Conservation (phyloP, 2,113 vertebrate species). For the Drymodes brunneopygia region DNA sequence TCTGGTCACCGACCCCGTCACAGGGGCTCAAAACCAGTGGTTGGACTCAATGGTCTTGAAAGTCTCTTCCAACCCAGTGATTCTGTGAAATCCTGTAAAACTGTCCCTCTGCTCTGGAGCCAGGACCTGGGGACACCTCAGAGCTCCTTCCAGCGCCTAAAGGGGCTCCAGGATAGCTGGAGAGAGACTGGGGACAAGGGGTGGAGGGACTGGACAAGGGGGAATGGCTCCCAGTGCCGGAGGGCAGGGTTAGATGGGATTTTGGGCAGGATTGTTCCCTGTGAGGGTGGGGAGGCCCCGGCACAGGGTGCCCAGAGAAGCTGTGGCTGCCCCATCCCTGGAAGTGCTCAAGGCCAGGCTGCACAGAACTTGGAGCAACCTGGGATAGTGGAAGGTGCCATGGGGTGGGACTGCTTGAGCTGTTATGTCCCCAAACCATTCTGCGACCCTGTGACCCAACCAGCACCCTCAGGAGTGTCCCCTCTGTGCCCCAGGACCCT, state of each 20-base stretch:
- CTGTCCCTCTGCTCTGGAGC: background rate
- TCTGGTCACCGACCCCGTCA: background rate
- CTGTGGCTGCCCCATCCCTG: too few relatives aligned
- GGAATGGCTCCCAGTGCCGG: background rate
- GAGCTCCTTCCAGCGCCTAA: background rate
- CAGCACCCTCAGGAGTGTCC: background rate
- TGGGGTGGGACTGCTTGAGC: fast-evolving
- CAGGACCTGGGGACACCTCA: background rate
- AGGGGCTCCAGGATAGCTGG: background rate
- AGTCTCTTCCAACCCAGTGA: too few relatives aligned
- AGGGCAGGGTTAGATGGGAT: fast-evolving
- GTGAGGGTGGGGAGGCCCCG: fast-evolving
- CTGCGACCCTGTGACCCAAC: background rate
- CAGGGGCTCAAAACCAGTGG: too few relatives aligned
- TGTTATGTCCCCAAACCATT: fast-evolving
- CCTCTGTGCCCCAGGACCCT: conserved; percentile 68
- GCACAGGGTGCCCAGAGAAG: background rate
- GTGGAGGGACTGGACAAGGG: background rate
- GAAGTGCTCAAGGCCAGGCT: background rate
- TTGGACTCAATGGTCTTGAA: too few relatives aligned
- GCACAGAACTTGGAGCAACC: fast-evolving
- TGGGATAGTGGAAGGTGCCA: fast-evolving
- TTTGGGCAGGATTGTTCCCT: fast-evolving
- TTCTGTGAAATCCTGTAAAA: background rate
- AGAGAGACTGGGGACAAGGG: background rate